Percentiles rank a stretch among this genome's conserved stretches.
Conservation (phyloP, 2,797 vertebrate species). For the Helicolenus hilgendorfi region DNA sequence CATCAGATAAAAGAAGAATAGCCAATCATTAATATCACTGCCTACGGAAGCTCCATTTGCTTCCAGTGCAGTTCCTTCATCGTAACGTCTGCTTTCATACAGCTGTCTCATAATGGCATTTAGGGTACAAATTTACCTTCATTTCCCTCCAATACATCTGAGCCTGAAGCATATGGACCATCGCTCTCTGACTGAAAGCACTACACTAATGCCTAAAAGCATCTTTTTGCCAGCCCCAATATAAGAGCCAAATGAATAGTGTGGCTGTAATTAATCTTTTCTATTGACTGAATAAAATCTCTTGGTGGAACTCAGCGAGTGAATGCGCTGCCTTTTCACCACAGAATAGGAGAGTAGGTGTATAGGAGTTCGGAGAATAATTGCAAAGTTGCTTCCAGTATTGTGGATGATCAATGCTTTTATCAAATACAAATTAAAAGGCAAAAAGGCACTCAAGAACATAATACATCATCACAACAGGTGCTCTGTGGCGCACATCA, state of each 20-base stretch:
- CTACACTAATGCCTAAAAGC: slow-evolving; percentile 82
- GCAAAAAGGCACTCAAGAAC: slow-evolving; percentile 63
- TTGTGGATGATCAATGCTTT: slow-evolving; percentile 73
- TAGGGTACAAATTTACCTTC: slow-evolving; percentile 80
- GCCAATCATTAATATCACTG: slow-evolving; percentile 67
- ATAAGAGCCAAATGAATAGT: slow-evolving; percentile 83
- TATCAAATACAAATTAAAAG: slow-evolving; percentile 73
- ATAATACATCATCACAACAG: slow-evolving; percentile 33
- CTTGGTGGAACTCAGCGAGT: slow-evolving; percentile 59
- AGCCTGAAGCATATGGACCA: slow-evolving; percentile 69
- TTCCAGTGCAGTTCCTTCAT: slow-evolving; percentile 64
- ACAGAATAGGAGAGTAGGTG: slow-evolving; percentile 47
- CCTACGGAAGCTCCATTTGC: slow-evolving; percentile 70
- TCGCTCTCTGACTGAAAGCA: slow-evolving; percentile 78
- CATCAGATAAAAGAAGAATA: slow-evolving; percentile 68
- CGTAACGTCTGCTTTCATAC: slow-evolving; percentile 76
- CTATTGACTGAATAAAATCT: slow-evolving; percentile 85
- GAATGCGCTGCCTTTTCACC: slow-evolving; percentile 53
- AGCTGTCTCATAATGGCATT: slow-evolving; percentile 79
- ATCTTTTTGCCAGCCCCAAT: slow-evolving; percentile 76
- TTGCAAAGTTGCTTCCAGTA: slow-evolving; percentile 71
- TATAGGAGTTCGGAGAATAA: slow-evolving; percentile 70
- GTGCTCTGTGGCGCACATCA: slow-evolving; percentile 27
- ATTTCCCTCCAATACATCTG: slow-evolving; percentile 76
- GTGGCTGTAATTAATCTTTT: slow-evolving; percentile 87